Conservation (phyloP, 2,113 vertebrate species). For the Campylomormyrus tamandua region DNA sequence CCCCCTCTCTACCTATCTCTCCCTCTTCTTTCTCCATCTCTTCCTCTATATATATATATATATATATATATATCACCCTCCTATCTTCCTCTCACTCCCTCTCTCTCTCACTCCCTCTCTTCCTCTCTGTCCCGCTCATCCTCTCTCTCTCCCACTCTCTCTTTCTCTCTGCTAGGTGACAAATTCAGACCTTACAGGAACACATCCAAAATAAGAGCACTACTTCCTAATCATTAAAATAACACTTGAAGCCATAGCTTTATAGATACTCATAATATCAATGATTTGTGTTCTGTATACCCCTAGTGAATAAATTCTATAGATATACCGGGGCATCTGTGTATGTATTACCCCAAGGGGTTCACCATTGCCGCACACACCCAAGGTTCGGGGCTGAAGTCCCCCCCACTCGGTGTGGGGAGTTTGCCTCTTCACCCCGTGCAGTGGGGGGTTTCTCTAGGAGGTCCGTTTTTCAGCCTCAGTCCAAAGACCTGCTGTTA, state of each 20-base stretch:
- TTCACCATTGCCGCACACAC: not conserved
- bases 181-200: not conserved
- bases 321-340: not conserved
- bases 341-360: not conserved
- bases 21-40: too few relatives aligned
- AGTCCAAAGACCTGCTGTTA: not conserved
- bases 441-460: not conserved
- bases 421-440: not conserved
- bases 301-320: not conserved
- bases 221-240: not conserved
- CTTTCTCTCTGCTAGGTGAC: not conserved
- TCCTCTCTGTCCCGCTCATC: too few relatives aligned
- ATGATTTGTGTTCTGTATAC: not conserved
- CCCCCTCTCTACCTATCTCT: too few relatives aligned
- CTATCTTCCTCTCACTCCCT: too few relatives aligned
- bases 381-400: not conserved
- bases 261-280: not conserved
- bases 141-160: not conserved
- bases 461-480: not conserved
- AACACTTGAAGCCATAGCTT: not conserved
- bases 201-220: not conserved
- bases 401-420: not conserved
- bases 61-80: too few relatives aligned
- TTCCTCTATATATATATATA: too few relatives aligned
- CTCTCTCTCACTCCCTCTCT: too few relatives aligned